Evolutionary conservation across 2,888 invertebrate species (phyloP).

Genomic region (Epistrophe eligans): DNA sequence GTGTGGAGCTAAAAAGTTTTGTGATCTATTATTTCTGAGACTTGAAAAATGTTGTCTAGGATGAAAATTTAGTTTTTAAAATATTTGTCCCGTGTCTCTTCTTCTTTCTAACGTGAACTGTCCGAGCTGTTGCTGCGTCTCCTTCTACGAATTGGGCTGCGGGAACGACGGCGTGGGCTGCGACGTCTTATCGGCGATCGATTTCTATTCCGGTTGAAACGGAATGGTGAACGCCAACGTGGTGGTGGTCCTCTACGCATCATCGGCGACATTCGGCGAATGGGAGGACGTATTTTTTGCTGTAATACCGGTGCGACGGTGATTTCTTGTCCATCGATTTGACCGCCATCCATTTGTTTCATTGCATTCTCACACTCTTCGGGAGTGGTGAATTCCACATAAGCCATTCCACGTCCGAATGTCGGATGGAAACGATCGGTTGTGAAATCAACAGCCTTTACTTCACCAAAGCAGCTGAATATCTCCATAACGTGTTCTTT

Average conservation of each 20-base stretch:
- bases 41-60: slow-evolving; percentile 37
- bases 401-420: slow-evolving; percentile 96
- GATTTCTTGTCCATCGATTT: slow-evolving; percentile 98
- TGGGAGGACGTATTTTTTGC: slow-evolving; percentile 85
- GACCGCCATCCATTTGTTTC: slow-evolving; percentile 99
- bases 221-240: slow-evolving; percentile 83
- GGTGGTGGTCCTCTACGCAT: slow-evolving; percentile 81
- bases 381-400: slow-evolving; percentile 96
- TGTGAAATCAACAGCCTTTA: slow-evolving; percentile 95
- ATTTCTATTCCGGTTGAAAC: slow-evolving; percentile 81
- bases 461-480: slow-evolving; percentile 93
- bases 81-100: slow-evolving; percentile 10
- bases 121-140: slow-evolving; percentile 84
- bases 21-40: slow-evolving; percentile 44
- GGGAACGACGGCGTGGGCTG: slow-evolving; percentile 82
- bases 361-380: slow-evolving; percentile 99
- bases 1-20: background rate
- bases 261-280: slow-evolving; percentile 82
- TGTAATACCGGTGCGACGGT: slow-evolving; percentile 97
- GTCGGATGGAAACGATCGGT: slow-evolving; percentile 94
- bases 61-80: slow-evolving; percentile 33
- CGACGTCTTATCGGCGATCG: slow-evolving; percentile 81
- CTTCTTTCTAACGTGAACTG: slow-evolving; percentile 80
- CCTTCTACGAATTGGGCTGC: slow-evolving; percentile 83
- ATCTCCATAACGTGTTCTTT: slow-evolving; percentile 96